Evolutionary conservation across 2,797 vertebrate species (phyloP).

Genomic region (Poecilia wingei): DNA sequence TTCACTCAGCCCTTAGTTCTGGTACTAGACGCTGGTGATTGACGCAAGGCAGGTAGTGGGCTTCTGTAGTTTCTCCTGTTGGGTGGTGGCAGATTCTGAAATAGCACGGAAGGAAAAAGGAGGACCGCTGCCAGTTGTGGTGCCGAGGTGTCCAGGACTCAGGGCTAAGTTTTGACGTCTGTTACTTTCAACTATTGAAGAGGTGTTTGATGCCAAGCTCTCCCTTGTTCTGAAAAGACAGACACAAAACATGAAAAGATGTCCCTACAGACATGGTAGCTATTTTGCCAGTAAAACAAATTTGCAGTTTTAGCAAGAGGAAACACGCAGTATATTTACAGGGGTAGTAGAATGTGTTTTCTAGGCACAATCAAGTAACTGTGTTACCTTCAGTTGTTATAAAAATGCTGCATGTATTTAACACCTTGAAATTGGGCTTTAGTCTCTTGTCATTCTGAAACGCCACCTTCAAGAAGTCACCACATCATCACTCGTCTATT

Average conservation of each 20-base stretch:
- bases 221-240: slow-evolving; percentile 89
- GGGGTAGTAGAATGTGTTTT: not conserved
- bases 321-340: not conserved
- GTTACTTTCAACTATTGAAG: slow-evolving; percentile 97
- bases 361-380: too few relatives aligned
- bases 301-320: not conserved
- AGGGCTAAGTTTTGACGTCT: slow-evolving; percentile 93
- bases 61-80: slow-evolving; percentile 97
- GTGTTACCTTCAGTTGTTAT: too few relatives aligned
- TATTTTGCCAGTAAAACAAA: not conserved
- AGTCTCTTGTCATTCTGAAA: too few relatives aligned
- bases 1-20: slow-evolving; percentile 19
- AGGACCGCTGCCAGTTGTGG: slow-evolving; percentile 81
- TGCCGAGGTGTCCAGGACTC: slow-evolving; percentile 91
- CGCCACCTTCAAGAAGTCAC: too few relatives aligned
- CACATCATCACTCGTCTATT: too few relatives aligned
- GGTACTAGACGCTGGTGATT: slow-evolving; percentile 91
- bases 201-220: slow-evolving; percentile 98
- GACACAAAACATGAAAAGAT: not conserved
- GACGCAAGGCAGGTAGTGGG: slow-evolving; percentile 95
- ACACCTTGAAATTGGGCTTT: too few relatives aligned
- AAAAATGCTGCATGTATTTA: too few relatives aligned
- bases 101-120: slow-evolving; percentile 91
- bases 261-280: not conserved
- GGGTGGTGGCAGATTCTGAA: slow-evolving; percentile 86